These are phyloP conservation scores for Lophotriccus pileatus DNA, from an alignment of 2,797 vertebrate genomes.

Conservation along the genomic window DNA sequence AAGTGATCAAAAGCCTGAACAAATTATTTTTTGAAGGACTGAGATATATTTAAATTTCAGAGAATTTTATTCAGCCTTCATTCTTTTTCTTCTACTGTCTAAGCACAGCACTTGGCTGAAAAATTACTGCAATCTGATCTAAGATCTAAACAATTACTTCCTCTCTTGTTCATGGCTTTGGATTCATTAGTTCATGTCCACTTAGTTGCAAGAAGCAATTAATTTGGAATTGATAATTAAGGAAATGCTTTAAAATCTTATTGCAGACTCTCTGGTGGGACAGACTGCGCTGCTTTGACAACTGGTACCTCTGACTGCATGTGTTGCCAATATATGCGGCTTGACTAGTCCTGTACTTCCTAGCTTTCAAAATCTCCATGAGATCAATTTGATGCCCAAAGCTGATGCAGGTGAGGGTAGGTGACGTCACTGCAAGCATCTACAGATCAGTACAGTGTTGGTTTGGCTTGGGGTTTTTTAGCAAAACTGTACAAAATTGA, in stretches of 20 bases:
- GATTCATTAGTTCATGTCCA: background rate
- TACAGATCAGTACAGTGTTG: rapidly evolving
- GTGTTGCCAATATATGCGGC: rapidly evolving
- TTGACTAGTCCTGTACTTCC: background rate
- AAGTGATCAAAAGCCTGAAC: background rate
- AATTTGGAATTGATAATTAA: background rate
- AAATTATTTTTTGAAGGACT: background rate
- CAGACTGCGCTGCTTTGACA: background rate
- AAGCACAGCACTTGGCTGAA: background rate
- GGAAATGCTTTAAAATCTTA: background rate
- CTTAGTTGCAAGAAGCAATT: background rate
- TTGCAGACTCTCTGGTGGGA: background rate
- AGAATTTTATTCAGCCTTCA: background rate
- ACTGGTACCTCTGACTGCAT: rapidly evolving
- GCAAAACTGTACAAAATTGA: background rate
- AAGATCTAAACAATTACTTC: background rate
- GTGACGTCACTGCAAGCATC: rapidly evolving
- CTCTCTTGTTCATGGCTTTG: background rate
- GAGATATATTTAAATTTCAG: background rate
- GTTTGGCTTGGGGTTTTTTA: rapidly evolving
- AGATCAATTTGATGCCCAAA: background rate
- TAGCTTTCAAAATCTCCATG: background rate
- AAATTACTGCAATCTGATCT: background rate
- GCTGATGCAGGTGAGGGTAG: background rate
- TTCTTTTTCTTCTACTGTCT: background rate